Base-by-base conservation (phyloP, 37 sponge, comb jelly and placozoan genomes). In the Eunapius fragilis region DNA sequence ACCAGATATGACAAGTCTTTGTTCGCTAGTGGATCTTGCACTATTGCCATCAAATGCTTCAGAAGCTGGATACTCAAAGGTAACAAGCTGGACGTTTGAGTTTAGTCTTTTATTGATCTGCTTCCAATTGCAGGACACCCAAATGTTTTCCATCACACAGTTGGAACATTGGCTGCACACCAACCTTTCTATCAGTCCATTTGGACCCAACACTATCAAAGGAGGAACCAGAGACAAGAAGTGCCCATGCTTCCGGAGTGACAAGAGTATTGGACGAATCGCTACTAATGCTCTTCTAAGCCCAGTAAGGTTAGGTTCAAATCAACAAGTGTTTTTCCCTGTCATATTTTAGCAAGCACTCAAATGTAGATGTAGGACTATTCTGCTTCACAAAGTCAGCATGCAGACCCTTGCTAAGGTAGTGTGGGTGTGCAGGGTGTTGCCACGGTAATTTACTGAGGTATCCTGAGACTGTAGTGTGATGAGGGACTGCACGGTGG, bases 111-210 rank as follows among this genome's bases (percentile, higher is more conserved):
- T 41, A 25, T 2, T 17, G 23, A 37, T 19, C 67, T 31, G 14
- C 23, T 80, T 74, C 17, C 75, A 19, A n/a, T 50, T 71, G 24
- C 48, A 93, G 94, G 23, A 72, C 14, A 70, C 85, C 13, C 45
- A 50, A 73, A 76, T 48, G 30, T 93, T 90, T 36, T 72, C 87
- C 3, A 14, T 72, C 24, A 0, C 80, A 24, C 77, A 83, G 25
- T 58, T 93, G 74, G 86, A 86, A 76, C 32, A 25, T 31, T 94
- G 94, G 94, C 27, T 90, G 19, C 67, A 74, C 2, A 11, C 58
- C 22, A 80, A 81, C 32, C 71, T 94, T 0, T 47, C 75, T 31
- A 22, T 80, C 31, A 81, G 79, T 69, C 91, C 88, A 0, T 85
- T 50, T 78, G 91, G 94, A 14, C 67, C 88, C 36, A 79, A 82